phyloP scores from a whole-genome alignment of 2,888 invertebrate species.

The Liposcelis brunnea region DNA sequence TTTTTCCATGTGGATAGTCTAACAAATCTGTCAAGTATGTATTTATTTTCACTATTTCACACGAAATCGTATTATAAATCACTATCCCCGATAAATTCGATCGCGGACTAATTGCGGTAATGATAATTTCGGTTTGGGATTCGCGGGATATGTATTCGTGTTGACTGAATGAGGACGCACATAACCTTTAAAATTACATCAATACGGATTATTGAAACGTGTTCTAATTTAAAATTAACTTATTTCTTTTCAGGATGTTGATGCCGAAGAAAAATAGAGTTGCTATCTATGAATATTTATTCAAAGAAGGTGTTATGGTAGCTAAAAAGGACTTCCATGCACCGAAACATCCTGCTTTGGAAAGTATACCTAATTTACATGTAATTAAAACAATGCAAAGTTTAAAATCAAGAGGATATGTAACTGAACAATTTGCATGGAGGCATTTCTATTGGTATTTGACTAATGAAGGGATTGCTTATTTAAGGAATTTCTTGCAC shows the following conservation, averaged over 20 bases:
- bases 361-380: conserved; percentile 89
- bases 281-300: conserved; percentile 92
- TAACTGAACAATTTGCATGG: conserved; percentile 99
- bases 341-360: conserved; percentile 92
- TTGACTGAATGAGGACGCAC: no score
- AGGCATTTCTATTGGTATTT: conserved; percentile 99
- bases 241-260: conserved; percentile 70
- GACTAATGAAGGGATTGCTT: conserved; percentile 96
- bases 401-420: conserved; percentile 87
- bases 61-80: no score
- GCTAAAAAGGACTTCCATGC: conserved; percentile 97
- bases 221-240: not conserved
- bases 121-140: no score
- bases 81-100: no score
- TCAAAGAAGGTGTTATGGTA: conserved; percentile 98
- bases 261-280: conserved; percentile 98
- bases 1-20: no score
- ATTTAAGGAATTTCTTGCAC: conserved; percentile 85
- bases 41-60: no score
- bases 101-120: no score
- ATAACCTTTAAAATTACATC: no score
- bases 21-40: no score
- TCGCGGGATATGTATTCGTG: no score
- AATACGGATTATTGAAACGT: not conserved
- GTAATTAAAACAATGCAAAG: conserved; percentile 47